A percentile compares a stretch with the other conserved stretches of the same genome.
Conservation (phyloP, 2,113 vertebrate genomes). For the Myocastor coypus region DNA sequence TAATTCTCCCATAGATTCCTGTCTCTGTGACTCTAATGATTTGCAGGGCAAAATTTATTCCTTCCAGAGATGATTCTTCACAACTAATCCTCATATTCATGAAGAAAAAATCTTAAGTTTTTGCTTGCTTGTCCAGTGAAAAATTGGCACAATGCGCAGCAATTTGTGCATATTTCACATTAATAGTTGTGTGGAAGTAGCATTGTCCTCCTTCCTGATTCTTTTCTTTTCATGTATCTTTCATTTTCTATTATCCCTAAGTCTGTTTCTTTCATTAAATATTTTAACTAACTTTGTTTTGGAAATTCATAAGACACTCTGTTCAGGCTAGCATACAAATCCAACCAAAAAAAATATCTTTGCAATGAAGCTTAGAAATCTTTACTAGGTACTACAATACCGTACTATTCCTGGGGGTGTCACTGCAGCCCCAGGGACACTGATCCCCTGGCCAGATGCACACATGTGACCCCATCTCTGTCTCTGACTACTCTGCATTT, state of each 20-base stretch:
- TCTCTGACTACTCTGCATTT: not conserved
- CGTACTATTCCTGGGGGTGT: not conserved
- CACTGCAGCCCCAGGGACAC: not conserved
- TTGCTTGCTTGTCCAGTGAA: not conserved
- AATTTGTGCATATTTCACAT: not conserved
- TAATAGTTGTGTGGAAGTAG: not conserved
- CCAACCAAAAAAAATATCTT: not conserved
- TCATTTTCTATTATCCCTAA: not conserved
- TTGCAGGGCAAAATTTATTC: slow-evolving; percentile 29
- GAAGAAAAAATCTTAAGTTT: not conserved
- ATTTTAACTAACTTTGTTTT: not conserved
- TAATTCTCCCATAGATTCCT: slow-evolving; percentile 2
- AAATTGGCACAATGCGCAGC: not conserved
- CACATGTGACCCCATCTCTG: not conserved
- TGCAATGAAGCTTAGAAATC: not conserved
- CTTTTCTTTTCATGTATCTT: not conserved
- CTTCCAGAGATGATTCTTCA: not conserved
- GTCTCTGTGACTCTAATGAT: not conserved
- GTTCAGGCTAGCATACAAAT: slow-evolving; percentile 5
- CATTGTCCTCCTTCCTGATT: not conserved
- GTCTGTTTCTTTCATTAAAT: not conserved
- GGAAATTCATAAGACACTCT: not conserved
- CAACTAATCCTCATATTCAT: not conserved
- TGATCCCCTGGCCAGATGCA: not conserved
- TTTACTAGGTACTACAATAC: not conserved